Percentiles rank a stretch among this genome's conserved stretches.
phyloP scores from a whole-genome alignment of 2,797 vertebrate species.

The Mycteria americana region DNA sequence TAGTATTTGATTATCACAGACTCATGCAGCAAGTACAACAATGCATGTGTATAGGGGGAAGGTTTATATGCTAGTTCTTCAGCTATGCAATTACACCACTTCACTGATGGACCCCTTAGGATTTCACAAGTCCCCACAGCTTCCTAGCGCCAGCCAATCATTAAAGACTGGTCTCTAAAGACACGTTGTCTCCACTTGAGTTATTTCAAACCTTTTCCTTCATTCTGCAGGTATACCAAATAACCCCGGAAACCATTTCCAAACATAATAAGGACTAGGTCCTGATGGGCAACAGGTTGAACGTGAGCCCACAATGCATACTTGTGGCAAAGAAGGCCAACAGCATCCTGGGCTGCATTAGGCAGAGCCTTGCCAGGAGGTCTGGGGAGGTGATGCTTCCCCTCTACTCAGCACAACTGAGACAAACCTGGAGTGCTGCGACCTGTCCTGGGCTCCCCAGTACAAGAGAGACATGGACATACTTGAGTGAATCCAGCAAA shows the following conservation, averaged over 20 bases:
- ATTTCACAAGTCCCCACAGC: not conserved
- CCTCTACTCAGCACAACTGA: not conserved
- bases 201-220: not conserved
- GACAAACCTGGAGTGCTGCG: not conserved
- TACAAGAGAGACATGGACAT: not conserved
- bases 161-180: not conserved
- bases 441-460: not conserved
- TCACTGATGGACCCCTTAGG: not conserved
- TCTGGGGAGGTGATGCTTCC: not conserved
- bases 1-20: not conserved
- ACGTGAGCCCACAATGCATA: not conserved
- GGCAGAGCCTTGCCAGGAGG: not conserved
- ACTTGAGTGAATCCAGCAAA: not conserved
- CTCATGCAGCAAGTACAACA: not conserved
- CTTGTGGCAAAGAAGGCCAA: not conserved
- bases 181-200: not conserved
- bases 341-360: not conserved
- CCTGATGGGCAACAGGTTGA: not conserved
- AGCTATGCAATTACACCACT: not conserved
- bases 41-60: not conserved
- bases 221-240: not conserved
- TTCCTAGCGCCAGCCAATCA: not conserved
- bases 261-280: not conserved
- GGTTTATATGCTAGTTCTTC: not conserved
- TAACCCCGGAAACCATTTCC: not conserved